Base-by-base conservation (phyloP, 2,888 invertebrate species). In the Vesta saturnalis region DNA sequence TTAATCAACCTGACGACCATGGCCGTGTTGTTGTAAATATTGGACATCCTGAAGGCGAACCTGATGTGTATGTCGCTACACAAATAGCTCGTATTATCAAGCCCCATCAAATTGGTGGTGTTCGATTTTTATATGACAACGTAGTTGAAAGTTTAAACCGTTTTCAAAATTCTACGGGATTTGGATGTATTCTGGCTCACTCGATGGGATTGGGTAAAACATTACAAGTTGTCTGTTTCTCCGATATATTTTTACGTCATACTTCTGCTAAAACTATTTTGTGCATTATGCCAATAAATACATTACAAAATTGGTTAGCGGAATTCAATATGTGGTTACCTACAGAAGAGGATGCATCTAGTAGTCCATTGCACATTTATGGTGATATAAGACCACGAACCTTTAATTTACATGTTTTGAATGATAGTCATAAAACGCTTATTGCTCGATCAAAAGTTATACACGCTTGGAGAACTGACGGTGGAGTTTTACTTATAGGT, bases 141-240 rank as follows among this genome's bases (percentile, higher is more conserved):
- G 92, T 99, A 19, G 94, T 99, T 74, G 99, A 99, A 85, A 97
- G 96, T 16, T 89, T 94, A 52, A 92, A 92, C 70, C 88, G 96
- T 74, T 99, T 93, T 83, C 93, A 94, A 63, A 93, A 90, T 14
- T 94, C 94, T 0, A 89, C 91, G 1, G 98, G 99, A 10, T 97
- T 99, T 83, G 99, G 99, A 12, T 99, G 99, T 83, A 98, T 99
- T 77, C 86, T 99, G 60, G 99, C 99, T 0, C 99, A 99, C 86
- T 97, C 97, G 52, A 99, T 99, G 99, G 99, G 99, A 1, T 88
- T 99, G 22, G 99, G 99, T n/a, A 99, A 99, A 86, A 99, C 99
- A 0, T 86, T 99, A 66, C 96, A 84, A 72, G 94, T 98, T 64
- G 94, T 98, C 64, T 94, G 96, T 73, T 99, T 99, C 86, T 94